Percentiles rank a stretch among this genome's conserved stretches.
Conservation (phyloP, 2,113 vertebrate species). For the Triplophysa tibetana region DNA sequence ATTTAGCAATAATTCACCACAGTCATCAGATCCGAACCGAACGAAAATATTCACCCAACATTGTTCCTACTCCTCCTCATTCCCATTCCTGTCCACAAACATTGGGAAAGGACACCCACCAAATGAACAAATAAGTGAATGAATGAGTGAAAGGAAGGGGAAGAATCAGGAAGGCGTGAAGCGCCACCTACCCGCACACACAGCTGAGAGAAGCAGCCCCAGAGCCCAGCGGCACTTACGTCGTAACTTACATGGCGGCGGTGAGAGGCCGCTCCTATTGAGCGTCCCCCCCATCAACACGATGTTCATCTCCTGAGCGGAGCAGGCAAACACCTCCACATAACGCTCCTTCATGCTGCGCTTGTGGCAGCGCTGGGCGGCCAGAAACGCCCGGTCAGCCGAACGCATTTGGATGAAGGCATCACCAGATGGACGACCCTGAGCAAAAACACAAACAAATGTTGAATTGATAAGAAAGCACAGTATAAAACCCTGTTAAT, state of each 20-base stretch:
- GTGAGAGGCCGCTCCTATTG: slow-evolving; percentile 96
- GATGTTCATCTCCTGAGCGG: slow-evolving; percentile 95
- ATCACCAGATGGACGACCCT: slow-evolving; percentile 94
- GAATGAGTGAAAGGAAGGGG: slow-evolving; percentile 40
- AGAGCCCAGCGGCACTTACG: slow-evolving; percentile 94
- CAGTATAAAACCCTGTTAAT: background rate
- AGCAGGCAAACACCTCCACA: slow-evolving; percentile 97
- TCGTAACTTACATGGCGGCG: slow-evolving; percentile 99
- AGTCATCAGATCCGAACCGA: slow-evolving; percentile 32
- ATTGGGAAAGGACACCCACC: slow-evolving; percentile 23
- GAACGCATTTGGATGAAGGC: slow-evolving; percentile 97
- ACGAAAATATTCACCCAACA: slow-evolving; percentile 41
- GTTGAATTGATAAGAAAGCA: background rate
- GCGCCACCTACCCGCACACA: slow-evolving; percentile 55
- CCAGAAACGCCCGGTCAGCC: slow-evolving; percentile 83
- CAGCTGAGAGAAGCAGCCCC: slow-evolving; percentile 72
- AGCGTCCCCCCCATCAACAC: slow-evolving; percentile 97
- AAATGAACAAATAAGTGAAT: slow-evolving; percentile 2
- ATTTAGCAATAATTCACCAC: slow-evolving; percentile 33
- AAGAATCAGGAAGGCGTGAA: slow-evolving; percentile 50
- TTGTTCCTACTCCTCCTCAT: slow-evolving; percentile 35
- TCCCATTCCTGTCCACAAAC: slow-evolving; percentile 23
- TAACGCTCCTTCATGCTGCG: slow-evolving; percentile 92
- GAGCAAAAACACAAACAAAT: slow-evolving; percentile 4
- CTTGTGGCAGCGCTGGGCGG: slow-evolving; percentile 92